Base-by-base conservation (phyloP, 2,113 vertebrate species). In the Monarcha castaneiventris region DNA sequence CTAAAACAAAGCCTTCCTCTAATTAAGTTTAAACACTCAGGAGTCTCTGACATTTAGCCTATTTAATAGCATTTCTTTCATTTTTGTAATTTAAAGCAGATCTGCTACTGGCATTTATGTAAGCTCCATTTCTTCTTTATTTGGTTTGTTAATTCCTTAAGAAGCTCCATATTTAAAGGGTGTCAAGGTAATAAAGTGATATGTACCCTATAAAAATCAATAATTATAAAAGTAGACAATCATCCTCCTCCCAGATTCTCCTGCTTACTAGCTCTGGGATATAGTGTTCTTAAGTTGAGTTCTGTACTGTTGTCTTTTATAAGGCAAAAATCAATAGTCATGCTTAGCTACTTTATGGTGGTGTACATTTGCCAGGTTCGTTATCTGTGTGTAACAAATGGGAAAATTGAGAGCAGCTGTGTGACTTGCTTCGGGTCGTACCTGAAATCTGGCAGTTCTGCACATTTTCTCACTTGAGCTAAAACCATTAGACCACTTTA, bases 121-220 rank as follows among this genome's bases (percentile, higher is more conserved):
- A 58, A 73, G 51, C n/a, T 73, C 29, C 18, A 16, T 91, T 95
- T 79, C 39, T 79, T 87, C 74, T 84, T 73, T 59, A 33, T 85
- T 85, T 96, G 81, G 29, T 59, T 93, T 95, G 78, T 76, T 93
- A 94, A 93, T 66, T 91, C 35, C 33, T 94, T 85, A 74, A 46
- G 59, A 90, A 73, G 46, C 21, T 87, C 35, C 16, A 13, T 81
- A 75, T 84, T 75, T 75, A 71, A 87, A 88, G 55, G 39, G 8
- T n/a, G 37, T 55, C 61, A 43, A 59, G 35, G 17, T 80, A 90
- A 82, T 85, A 44, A 91, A 94, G 18, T 83, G 35, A 68, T 76
- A 84, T 33, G 37, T 76, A 72, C 43, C 52, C 61, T 75, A 27
- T 76, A 82, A 94, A 91, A 94, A 89, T 81, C 51, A n/a, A 14